Base-by-base conservation (phyloP, 2,888 invertebrate species). In the Ernsta delagoae region DNA sequence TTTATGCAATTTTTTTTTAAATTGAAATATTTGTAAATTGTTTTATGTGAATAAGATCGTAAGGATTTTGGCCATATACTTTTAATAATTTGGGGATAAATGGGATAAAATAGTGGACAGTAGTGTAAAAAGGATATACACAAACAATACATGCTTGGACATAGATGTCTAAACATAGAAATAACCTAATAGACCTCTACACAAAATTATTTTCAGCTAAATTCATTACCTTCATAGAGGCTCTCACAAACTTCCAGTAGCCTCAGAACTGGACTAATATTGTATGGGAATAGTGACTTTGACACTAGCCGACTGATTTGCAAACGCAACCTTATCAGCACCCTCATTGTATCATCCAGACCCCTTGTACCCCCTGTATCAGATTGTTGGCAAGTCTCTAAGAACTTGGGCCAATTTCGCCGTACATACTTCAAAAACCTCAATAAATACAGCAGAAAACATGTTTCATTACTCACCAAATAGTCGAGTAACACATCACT, bases 401-500 rank as follows among this genome's bases (percentile, higher is more conserved):
- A 94, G 84, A 98, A 98, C 81, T 96, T 97, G 0, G 95, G 92
- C 98, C 98, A 98, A 84, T 97, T 97, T 75, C 96, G 94, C 73
- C 96, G 94, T 3, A 97, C 96, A 89, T 97, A 97, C 81, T 98
- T 98, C 68, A 98, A 92, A 83, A 98, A 96, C 79, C 98, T 94
- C 73, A 98, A 91, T 77, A 98, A 91, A 86, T 98, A 98, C 48
- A 98, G 87, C 24, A 24, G 24, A 3, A 24, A 24, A 86, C 98
- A 98, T 2, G 98, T 98, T 86, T 98, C 98, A 79, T 98, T 98
- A 82, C 97, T 97, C 12, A 98, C 97, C 74, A 98, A 94, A 81
- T 97, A 95, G 86, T 98, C 98, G 12, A 98, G 88, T 56, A 98
- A 86, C 1, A 98, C 96, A 82, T 96, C 96, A 5, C 96, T 96